Percentiles rank a stretch among this genome's conserved stretches.
These are phyloP conservation scores for Saccostrea glomerata DNA, from an alignment of 1,140 invertebrate species.

Conservation along the genomic window DNA sequence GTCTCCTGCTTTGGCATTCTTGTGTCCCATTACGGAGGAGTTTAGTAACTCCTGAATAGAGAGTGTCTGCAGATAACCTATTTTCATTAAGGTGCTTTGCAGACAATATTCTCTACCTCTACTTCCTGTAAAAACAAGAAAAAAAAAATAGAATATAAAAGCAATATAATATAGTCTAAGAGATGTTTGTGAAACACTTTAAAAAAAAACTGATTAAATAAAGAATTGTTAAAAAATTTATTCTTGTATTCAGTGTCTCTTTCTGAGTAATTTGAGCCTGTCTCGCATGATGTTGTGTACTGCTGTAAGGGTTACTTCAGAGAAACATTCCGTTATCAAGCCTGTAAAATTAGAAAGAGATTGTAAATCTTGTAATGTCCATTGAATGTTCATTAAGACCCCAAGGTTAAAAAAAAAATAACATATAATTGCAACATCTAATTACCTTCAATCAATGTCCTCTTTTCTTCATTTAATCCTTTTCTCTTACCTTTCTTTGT, in stretches of 20 bases:
- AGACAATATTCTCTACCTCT: no score
- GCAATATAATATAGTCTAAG: no score
- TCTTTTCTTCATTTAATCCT: not conserved
- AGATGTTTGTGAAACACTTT: no score
- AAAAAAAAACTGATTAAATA: no score
- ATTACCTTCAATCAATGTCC: conserved; percentile 9
- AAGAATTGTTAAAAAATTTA: not conserved
- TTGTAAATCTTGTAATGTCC: not conserved
- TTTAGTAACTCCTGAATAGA: no score
- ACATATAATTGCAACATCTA: not conserved
- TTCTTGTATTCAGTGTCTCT: not conserved
- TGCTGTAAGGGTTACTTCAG: not conserved
- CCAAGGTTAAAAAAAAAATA: not conserved
- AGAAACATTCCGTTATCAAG: not conserved
- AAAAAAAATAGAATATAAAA: no score
- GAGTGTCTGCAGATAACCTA: no score
- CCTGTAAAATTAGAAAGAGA: not conserved
- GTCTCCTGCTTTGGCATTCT: no score
- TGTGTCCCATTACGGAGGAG: no score
- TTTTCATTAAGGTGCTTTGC: no score
- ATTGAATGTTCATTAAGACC: not conserved
- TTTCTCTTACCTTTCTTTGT: not conserved
- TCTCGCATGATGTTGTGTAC: not conserved
- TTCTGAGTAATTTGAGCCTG: not conserved
- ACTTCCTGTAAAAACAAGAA: no score